Percentiles rank a stretch among this genome's conserved stretches.
Evolutionary conservation across 2,113 vertebrate genomes (phyloP).

Genomic region (Daboia siamensis): DNA sequence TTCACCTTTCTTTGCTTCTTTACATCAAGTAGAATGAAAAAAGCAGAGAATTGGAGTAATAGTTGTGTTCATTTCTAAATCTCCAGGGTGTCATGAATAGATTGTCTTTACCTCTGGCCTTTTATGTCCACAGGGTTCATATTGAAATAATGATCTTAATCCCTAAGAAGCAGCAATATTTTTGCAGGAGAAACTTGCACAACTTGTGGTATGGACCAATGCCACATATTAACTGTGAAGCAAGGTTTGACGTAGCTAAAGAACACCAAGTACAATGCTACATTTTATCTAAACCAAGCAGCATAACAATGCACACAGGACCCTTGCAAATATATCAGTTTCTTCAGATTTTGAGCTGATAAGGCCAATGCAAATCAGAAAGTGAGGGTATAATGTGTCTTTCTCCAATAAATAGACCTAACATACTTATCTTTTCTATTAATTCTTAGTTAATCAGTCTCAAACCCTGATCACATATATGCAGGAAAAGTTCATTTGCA

Average conservation of each 20-base stretch:
- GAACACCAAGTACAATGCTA: conserved; percentile 78
- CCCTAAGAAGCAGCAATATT: conserved; percentile 71
- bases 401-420: conserved; percentile 45
- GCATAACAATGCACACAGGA: conserved; percentile 75
- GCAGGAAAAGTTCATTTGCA: background rate
- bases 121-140: conserved; percentile 58
- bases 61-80: conserved; percentile 13
- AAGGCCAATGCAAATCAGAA: conserved; percentile 62
- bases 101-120: conserved; percentile 28
- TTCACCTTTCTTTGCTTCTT: background rate
- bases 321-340: conserved; percentile 61
- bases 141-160: conserved; percentile 70
- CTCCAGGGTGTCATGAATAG: background rate
- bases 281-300: conserved; percentile 77
- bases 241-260: conserved; percentile 71
- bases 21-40: background rate
- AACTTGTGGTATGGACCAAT: conserved; percentile 75
- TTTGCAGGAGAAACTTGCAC: conserved; percentile 68
- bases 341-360: conserved; percentile 67
- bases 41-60: background rate
- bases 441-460: background rate
- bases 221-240: conserved; percentile 68
- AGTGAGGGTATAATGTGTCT: conserved; percentile 57
- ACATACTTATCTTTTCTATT: background rate
- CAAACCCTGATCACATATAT: background rate